Conservation (phyloP, 2,888 invertebrate species). For the Hedya salicella region DNA sequence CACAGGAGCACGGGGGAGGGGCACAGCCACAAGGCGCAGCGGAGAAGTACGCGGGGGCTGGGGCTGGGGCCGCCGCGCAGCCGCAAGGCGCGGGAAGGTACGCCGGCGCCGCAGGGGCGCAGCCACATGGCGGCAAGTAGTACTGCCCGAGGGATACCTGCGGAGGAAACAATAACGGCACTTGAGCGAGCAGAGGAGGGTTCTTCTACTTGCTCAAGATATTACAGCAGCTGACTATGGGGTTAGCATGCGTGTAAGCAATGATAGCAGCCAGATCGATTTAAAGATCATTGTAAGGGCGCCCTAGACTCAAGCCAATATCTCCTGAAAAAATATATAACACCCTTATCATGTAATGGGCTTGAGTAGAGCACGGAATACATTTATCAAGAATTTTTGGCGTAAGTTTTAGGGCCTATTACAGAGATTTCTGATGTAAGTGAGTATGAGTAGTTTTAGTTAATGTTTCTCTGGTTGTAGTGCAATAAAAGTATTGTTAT, state of each 20-base stretch:
- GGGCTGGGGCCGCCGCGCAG: constrained; percentile 50
- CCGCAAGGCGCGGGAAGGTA: constrained; percentile 39
- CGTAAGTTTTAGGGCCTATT: too few species aligned
- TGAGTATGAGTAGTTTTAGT: too few species aligned
- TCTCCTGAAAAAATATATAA: too few species aligned
- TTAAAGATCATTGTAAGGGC: too few species aligned
- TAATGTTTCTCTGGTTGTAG: too few species aligned
- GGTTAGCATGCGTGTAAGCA: neutral
- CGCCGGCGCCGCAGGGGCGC: constrained; percentile 47
- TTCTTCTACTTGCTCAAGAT: constrained; percentile 25
- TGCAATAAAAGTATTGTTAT: too few species aligned
- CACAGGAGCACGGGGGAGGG: constrained; percentile 43
- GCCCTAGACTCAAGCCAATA: too few species aligned
- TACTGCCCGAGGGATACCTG: constrained; percentile 65
- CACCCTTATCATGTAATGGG: too few species aligned
- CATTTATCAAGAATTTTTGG: too few species aligned
- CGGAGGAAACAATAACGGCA: constrained; percentile 53
- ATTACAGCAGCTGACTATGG: constrained; percentile 1
- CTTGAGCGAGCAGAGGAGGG: constrained; percentile 25
- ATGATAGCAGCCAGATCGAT: too few species aligned
- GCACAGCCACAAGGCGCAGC: constrained; percentile 50
- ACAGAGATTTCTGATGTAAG: too few species aligned
- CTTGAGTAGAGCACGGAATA: too few species aligned
- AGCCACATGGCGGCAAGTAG: constrained; percentile 52
- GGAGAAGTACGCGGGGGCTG: constrained; percentile 17